These are phyloP conservation scores for Carcina quercana DNA, from an alignment of 2,888 invertebrate species.

Conservation along the genomic window DNA sequence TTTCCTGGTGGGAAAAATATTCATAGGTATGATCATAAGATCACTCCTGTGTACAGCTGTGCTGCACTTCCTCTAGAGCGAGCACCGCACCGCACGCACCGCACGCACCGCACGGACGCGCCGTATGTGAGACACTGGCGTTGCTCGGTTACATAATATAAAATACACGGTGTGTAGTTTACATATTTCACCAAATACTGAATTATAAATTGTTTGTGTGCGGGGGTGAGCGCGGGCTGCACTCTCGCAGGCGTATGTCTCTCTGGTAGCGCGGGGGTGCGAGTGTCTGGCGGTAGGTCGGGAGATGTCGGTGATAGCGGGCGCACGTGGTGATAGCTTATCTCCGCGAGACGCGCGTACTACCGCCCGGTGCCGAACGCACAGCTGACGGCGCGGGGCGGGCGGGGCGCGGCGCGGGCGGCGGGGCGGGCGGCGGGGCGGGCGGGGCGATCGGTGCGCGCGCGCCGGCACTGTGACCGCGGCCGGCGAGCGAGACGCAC, in stretches of 20 bases:
- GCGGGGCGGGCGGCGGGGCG: slow-evolving; percentile 18
- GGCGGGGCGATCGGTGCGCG: slow-evolving; percentile 21
- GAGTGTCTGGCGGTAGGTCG: too few species aligned
- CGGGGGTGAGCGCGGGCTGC: slow-evolving; percentile 2
- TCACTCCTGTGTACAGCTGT: too few species aligned
- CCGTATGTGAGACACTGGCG: too few species aligned
- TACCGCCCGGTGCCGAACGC: slow-evolving; percentile 8
- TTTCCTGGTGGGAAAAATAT: too few species aligned
- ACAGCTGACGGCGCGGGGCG: slow-evolving; percentile 29
- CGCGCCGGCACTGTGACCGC: slow-evolving; percentile 11
- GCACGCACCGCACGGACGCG: too few species aligned
- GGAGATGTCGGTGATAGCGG: slow-evolving; percentile 15
- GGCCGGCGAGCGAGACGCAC: slow-evolving; percentile 20
- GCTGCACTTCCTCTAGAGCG: neutral
- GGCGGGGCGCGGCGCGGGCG: slow-evolving; percentile 7
- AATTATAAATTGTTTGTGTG: too few species aligned
- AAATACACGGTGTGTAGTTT: too few species aligned
- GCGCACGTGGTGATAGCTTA: slow-evolving; percentile 22
- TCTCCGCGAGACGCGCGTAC: slow-evolving; percentile 14
- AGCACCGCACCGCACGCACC: slow-evolving; percentile 7
- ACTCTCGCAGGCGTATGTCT: slow-evolving; percentile 1
- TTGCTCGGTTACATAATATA: too few species aligned
- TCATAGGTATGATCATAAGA: too few species aligned
- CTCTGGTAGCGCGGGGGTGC: too few species aligned
- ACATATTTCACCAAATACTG: too few species aligned